Evolutionary conservation across 2,888 invertebrate genomes (phyloP), one percentile per base, ranked within the genome.

Genomic region (Sympetrum striolatum): DNA sequence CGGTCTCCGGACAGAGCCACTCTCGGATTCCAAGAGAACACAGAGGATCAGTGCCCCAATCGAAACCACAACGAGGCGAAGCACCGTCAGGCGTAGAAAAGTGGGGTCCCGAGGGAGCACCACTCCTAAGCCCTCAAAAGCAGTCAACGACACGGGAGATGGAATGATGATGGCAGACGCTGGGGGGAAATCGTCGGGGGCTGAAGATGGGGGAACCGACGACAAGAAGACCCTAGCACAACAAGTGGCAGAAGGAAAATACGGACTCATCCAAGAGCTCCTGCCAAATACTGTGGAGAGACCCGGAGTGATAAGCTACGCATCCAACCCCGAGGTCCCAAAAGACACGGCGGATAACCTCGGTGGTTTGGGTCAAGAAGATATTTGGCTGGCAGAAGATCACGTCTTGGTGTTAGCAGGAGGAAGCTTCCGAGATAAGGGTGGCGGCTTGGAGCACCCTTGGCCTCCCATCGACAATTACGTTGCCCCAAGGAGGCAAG

Each of bases 341-440:
- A 96, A 96, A 92, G 98, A 98, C 93, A 98, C 96, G 92, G 95
- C 96, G 44, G 96, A 96, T 92, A 98, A 96, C 93, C 95, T 97
- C 80, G 98, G 98, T 35, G 98, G 98, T 31, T 94, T 98, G 2
- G 96, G 96, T 92, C 96, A 97, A 93, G 96, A 97, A 91, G 98
- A 98, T 92, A 98, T 98, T 92, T 98, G 98, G 98, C 94, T 98
- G 91, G 97, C 98, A 0, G 98, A 98, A 93, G 98, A 98, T 93
- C 98, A 98, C 93, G 94, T 98, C 91, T 94, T 98, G 82, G 97
- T 98, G 53, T 94, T 98, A 80, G 96, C 96, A 93, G 98, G 98
- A 58, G 98, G 98, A 90, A 95, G 95, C 90, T 95, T 96, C 44
- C 94, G 12, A 92, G 94, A 94, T 94, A 91, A 94, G 94, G 90